Conservation (phyloP, 2,113 vertebrate genomes). For the Spea multiplicata region DNA sequence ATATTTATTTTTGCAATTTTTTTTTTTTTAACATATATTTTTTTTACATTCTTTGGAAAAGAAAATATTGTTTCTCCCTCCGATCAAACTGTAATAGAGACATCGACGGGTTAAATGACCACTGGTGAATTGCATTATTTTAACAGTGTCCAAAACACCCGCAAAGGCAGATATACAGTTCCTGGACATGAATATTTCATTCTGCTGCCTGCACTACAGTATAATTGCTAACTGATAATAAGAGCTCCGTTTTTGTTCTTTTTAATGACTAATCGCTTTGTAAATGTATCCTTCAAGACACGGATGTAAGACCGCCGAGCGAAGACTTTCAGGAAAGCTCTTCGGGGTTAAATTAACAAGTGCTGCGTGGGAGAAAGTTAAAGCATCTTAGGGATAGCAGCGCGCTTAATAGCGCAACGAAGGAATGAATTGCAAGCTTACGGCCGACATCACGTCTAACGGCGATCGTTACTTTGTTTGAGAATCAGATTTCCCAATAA, state of each 20-base stretch:
- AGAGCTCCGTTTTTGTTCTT: not conserved
- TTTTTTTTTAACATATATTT: no score
- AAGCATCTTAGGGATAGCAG: conserved; percentile 9
- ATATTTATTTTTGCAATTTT: no score
- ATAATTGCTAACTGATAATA: conserved; percentile 22
- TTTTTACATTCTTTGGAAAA: no score
- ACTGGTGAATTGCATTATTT: not conserved
- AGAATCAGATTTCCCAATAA: no score
- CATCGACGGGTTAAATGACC: not conserved
- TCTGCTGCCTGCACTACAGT: not conserved
- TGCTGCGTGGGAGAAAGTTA: conserved; percentile 32
- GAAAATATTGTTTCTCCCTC: no score
- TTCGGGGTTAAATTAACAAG: conserved; percentile 32
- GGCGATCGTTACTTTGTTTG: no score
- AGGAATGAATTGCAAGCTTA: not conserved
- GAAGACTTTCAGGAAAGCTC: conserved; percentile 5
- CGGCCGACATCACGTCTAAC: no score
- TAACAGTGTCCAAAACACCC: not conserved
- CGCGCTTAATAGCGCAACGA: conserved; percentile 1
- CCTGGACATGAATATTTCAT: conserved; percentile 30
- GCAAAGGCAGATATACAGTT: not conserved
- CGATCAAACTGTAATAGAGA: not conserved
- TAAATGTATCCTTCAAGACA: conserved; percentile 25
- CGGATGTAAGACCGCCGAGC: not conserved
- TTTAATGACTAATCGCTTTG: conserved; percentile 19